phyloP scores from a whole-genome alignment of 2,113 vertebrate species.

The Calidris pugnax region DNA sequence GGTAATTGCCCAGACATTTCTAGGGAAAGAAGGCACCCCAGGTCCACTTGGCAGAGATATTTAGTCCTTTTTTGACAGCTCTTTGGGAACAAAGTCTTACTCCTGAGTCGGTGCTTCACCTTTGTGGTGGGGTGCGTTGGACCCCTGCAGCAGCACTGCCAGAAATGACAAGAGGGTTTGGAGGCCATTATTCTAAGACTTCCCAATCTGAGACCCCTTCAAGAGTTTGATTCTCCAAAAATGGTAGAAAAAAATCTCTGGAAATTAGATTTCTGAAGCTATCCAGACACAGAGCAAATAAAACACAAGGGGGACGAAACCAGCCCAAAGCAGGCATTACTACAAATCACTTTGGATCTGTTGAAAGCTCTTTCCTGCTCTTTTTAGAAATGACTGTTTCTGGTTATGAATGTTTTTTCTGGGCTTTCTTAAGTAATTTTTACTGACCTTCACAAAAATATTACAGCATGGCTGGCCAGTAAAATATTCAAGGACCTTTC shows the following conservation, averaged over 20 bases:
- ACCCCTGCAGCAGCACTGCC: neutral
- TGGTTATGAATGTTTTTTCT: neutral
- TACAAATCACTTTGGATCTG: neutral
- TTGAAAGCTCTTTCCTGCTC: neutral
- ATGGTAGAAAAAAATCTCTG: neutral
- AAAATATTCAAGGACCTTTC: slow-evolving; percentile 9
- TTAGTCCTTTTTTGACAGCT: neutral
- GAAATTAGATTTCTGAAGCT: neutral
- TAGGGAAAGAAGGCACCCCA: neutral
- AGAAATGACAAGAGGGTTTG: neutral
- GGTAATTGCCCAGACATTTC: neutral
- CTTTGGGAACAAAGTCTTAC: neutral
- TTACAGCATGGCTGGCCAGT: neutral
- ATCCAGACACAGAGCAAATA: neutral
- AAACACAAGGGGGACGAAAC: neutral
- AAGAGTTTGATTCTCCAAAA: neutral
- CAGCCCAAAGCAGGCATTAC: neutral
- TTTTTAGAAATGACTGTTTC: neutral
- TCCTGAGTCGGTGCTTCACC: neutral
- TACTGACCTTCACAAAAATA: slow-evolving; percentile 37
- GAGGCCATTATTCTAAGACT: neutral
- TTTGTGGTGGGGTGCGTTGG: accelerated
- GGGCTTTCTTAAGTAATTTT: neutral
- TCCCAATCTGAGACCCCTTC: neutral
- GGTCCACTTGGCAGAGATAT: neutral